Evolutionary conservation across 2,797 vertebrate species (phyloP).

Genomic region (Erpetoichthys calabaricus): DNA sequence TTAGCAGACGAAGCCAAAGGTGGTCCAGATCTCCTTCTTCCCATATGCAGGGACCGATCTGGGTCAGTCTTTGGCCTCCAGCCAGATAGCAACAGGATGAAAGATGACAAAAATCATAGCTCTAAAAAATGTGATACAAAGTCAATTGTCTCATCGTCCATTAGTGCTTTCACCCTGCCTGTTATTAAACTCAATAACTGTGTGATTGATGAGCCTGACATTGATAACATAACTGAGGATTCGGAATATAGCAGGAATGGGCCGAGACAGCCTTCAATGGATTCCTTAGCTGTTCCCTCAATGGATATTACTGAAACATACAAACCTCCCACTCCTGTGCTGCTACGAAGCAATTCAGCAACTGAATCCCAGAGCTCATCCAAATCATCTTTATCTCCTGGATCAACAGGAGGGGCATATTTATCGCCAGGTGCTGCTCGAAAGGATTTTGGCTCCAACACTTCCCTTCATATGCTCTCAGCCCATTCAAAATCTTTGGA

Average conservation of each 20-base stretch:
- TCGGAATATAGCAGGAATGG: constrained; percentile 37
- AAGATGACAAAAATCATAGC: constrained; percentile 43
- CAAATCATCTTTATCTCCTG: constrained; percentile 49
- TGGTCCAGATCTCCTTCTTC: constrained; percentile 55
- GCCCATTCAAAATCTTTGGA: constrained; percentile 92
- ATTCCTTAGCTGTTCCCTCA: constrained; percentile 68
- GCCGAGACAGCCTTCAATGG: constrained; percentile 61
- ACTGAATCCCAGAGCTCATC: constrained; percentile 50
- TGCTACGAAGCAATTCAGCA: constrained; percentile 64
- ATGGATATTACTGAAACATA: constrained; percentile 59
- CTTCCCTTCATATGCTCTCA: constrained; percentile 77
- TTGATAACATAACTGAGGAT: constrained; percentile 86
- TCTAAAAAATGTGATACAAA: constrained; percentile 72
- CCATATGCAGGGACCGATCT: constrained; percentile 57
- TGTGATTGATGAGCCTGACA: constrained; percentile 87
- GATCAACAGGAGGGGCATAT: constrained; percentile 54
- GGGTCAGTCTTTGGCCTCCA: constrained; percentile 52
- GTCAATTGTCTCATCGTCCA: constrained; percentile 89
- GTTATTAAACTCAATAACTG: constrained; percentile 98
- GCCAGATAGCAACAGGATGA: constrained; percentile 35
- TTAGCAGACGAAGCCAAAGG: constrained; percentile 55
- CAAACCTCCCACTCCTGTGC: constrained; percentile 41
- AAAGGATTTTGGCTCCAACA: constrained; percentile 86
- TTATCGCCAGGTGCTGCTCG: constrained; percentile 75
- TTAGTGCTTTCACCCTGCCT: constrained; percentile 87